Conservation (phyloP, 2,888 invertebrate genomes). For the Omphaloscelis lunosa region DNA sequence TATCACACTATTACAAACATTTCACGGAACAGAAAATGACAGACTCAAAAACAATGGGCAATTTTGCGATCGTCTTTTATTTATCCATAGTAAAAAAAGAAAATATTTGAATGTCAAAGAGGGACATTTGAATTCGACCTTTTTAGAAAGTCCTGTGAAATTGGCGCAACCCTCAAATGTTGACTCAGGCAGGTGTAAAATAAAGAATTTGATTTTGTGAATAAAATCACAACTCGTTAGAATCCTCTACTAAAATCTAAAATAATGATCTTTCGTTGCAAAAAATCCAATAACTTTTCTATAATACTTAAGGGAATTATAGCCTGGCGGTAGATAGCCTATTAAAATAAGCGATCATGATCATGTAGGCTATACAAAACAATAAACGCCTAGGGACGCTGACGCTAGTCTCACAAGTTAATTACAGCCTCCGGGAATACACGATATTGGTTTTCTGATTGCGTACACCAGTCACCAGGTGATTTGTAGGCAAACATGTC, state of each 20-base stretch:
- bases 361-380: conserved; percentile 43
- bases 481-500: conserved; percentile 57
- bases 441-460: conserved; percentile 72
- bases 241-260: neutral
- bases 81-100: conserved; percentile 21
- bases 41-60: conserved; percentile 35
- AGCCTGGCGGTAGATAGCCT: conserved; percentile 32
- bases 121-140: conserved; percentile 49
- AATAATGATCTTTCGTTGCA: neutral
- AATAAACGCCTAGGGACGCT: conserved; percentile 56
- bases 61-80: conserved; percentile 53
- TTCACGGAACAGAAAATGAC: conserved; percentile 29
- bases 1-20: conserved; percentile 38
- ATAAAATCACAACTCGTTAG: neutral
- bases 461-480: conserved; percentile 49
- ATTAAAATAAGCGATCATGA: conserved; percentile 49
- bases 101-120: conserved; percentile 57
- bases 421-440: conserved; percentile 64
- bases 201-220: neutral
- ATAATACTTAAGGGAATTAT: conserved; percentile 1
- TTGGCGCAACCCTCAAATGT: conserved; percentile 32
- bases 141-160: conserved; percentile 38
- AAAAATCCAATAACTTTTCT: neutral
- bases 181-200: conserved; percentile 1
- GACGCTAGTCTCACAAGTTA: conserved; percentile 58